phyloP scores from a whole-genome alignment of 2,797 vertebrate species.

The Melanotaenia nigrans region DNA sequence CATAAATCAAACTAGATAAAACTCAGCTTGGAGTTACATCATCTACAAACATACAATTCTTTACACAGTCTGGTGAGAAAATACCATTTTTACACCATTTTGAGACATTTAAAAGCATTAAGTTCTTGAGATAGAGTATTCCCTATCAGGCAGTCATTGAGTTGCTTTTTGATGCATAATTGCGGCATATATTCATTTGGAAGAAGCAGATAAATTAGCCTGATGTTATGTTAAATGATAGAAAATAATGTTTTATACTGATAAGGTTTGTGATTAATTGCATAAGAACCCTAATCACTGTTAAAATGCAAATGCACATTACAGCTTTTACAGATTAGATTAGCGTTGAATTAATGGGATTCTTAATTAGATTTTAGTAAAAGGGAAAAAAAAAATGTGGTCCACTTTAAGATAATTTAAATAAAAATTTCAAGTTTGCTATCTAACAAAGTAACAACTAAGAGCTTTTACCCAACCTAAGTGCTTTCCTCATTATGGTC shows the following conservation, averaged over 20 bases:
- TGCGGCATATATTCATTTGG: neutral
- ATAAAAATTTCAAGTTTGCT: slow-evolving; percentile 41
- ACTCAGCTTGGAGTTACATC: too few relatives aligned
- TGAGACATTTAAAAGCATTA: too few relatives aligned
- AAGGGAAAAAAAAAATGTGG: slow-evolving; percentile 11
- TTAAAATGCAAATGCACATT: neutral
- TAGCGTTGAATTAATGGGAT: slow-evolving; percentile 5
- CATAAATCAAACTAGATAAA: too few relatives aligned
- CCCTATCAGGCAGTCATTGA: too few relatives aligned
- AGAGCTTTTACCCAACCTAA: slow-evolving; percentile 34
- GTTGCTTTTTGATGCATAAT: neutral
- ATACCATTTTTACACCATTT: too few relatives aligned
- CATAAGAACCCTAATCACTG: neutral
- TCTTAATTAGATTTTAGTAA: slow-evolving; percentile 9
- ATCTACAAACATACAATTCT: too few relatives aligned
- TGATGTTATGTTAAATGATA: too few relatives aligned
- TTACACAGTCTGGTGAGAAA: too few relatives aligned
- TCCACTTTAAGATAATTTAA: slow-evolving; percentile 16
- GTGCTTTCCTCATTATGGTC: slow-evolving; percentile 28
- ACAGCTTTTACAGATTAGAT: slow-evolving; percentile 7
- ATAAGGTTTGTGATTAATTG: neutral
- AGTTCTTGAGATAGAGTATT: too few relatives aligned
- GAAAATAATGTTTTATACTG: neutral
- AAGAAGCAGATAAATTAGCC: neutral
- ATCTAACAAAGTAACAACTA: slow-evolving; percentile 28